Evolutionary conservation across 64 coral and sea anemone species (phyloP).

Genomic region (Montipora capricornis): DNA sequence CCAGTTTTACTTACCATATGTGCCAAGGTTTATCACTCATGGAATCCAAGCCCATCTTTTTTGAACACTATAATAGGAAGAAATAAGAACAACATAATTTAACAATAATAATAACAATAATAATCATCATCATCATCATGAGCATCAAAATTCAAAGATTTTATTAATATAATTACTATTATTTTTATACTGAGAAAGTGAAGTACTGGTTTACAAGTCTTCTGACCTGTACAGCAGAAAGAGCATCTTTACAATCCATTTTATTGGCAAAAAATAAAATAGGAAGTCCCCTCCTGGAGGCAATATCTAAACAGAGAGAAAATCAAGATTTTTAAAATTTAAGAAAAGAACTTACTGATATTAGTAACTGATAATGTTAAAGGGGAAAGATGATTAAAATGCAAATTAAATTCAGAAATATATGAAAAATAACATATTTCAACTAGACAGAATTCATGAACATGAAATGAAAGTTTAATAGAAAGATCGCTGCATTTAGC

Average conservation of each 20-base stretch:
- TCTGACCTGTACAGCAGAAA: slow-evolving; percentile 88
- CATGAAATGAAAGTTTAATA: too few relatives aligned
- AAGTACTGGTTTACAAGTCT: neutral
- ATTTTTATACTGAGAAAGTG: too few relatives aligned
- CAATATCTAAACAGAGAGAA: slow-evolving; percentile 69
- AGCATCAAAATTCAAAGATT: neutral
- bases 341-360: too few relatives aligned
- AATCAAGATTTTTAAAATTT: neutral
- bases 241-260: slow-evolving; percentile 92
- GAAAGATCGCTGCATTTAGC: too few relatives aligned
- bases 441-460: too few relatives aligned
- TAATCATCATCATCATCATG: neutral
- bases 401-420: too few relatives aligned
- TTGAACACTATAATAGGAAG: slow-evolving; percentile 65
- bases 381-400: too few relatives aligned
- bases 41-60: slow-evolving; percentile 71
- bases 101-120: neutral
- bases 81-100: neutral
- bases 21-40: slow-evolving; percentile 94
- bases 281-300: slow-evolving; percentile 67
- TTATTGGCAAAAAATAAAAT: slow-evolving; percentile 98
- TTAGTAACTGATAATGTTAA: too few relatives aligned
- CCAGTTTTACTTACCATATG: slow-evolving; percentile 83
- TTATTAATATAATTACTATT: too few relatives aligned
- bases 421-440: too few relatives aligned